Evolutionary conservation across 2,797 vertebrate genomes (phyloP).

Genomic region (Myiotriccus ornatus): DNA sequence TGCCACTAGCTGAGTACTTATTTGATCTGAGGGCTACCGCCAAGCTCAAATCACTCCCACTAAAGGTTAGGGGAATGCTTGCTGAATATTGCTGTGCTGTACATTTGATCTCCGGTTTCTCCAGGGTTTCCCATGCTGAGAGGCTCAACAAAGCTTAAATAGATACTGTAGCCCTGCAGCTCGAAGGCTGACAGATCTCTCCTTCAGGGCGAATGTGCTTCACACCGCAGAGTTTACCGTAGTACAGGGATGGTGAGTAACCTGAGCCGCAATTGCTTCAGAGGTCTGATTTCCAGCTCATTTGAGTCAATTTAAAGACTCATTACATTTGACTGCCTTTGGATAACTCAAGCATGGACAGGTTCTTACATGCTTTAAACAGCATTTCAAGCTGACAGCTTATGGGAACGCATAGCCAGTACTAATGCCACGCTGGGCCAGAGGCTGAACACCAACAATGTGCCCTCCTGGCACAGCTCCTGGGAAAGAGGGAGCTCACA

Average conservation of each 20-base stretch:
- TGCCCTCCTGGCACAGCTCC: not conserved
- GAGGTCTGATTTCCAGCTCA: not conserved
- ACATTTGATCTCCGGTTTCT: not conserved
- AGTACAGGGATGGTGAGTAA: not conserved
- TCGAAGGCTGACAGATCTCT: not conserved
- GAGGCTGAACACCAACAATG: rapidly evolving
- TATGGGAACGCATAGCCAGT: rapidly evolving
- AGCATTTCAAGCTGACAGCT: not conserved
- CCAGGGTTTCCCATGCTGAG: not conserved
- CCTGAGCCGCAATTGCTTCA: not conserved
- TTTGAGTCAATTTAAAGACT: constrained; percentile 14
- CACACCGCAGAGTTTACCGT: not conserved
- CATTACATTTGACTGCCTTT: not conserved
- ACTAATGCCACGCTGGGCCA: rapidly evolving
- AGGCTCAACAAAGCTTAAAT: not conserved
- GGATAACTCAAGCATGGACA: not conserved
- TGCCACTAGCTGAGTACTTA: not conserved
- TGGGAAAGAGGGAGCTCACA: not conserved
- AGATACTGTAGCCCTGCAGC: not conserved
- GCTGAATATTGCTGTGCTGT: not conserved
- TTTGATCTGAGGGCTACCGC: not conserved
- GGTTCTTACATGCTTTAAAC: not conserved
- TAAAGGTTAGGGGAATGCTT: not conserved
- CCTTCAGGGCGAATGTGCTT: not conserved
- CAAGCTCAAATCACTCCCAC: not conserved